A percentile compares a stretch with the other conserved stretches of the same genome.
Conservation (phyloP, 2,113 vertebrate species). For the Lathamus discolor region DNA sequence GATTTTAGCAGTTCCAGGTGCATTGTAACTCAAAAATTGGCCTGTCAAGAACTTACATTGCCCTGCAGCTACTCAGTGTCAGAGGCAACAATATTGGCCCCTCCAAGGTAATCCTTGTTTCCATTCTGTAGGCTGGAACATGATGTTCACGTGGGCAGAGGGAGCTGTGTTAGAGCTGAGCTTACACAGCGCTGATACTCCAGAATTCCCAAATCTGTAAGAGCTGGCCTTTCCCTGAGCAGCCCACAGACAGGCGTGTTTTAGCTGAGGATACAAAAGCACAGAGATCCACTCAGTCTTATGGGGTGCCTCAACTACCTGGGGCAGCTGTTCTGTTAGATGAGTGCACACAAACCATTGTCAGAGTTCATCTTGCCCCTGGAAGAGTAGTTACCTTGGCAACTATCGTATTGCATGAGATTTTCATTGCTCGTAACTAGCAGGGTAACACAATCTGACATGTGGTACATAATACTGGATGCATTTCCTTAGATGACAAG, state of each 20-base stretch:
- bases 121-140: not conserved
- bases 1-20: not conserved
- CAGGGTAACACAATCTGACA: not conserved
- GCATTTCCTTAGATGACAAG: not conserved
- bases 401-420: conserved; percentile 18
- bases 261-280: not conserved
- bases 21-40: not conserved
- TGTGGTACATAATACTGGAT: rapidly evolving
- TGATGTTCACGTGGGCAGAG: not conserved
- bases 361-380: not conserved
- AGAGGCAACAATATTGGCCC: not conserved
- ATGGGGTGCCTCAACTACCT: not conserved
- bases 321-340: not conserved
- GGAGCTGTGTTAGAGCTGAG: not conserved
- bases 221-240: not conserved
- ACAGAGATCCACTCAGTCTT: not conserved
- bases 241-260: not conserved
- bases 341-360: not conserved
- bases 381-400: conserved; percentile 59
- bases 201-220: not conserved
- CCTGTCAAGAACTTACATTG: rapidly evolving
- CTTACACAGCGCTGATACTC: rapidly evolving
- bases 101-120: not conserved
- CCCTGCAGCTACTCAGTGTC: not conserved
- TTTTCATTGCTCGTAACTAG: not conserved